Evolutionary conservation across 2,797 vertebrate species (phyloP).

Genomic region (Acanthopagrus latus): DNA sequence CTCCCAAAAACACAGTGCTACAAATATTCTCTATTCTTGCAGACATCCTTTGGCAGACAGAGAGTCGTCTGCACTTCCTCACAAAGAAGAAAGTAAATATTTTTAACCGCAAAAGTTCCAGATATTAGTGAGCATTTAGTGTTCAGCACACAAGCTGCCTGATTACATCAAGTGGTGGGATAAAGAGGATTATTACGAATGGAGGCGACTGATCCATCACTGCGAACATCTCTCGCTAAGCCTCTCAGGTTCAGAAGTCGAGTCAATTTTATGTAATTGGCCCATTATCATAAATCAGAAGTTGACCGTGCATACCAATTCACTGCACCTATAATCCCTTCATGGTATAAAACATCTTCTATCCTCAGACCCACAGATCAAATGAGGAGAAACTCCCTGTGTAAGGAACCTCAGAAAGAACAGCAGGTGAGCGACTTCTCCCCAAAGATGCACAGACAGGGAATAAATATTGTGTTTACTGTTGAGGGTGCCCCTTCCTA

Average conservation of each 20-base stretch:
- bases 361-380: too few relatives aligned
- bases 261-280: not conserved
- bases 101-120: conserved; percentile 22
- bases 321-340: too few relatives aligned
- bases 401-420: too few relatives aligned
- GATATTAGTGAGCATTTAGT: conserved; percentile 12
- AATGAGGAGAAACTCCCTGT: too few relatives aligned
- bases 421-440: too few relatives aligned
- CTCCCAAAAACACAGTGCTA: not conserved
- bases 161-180: conserved; percentile 15
- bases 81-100: conserved; percentile 32
- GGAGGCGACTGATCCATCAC: conserved; percentile 14
- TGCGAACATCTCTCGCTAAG: not conserved
- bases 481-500: too few relatives aligned
- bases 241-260: not conserved
- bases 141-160: conserved; percentile 19
- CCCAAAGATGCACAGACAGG: too few relatives aligned
- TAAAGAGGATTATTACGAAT: not conserved
- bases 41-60: conserved; percentile 10
- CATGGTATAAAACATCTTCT: too few relatives aligned
- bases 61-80: conserved; percentile 7
- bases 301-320: too few relatives aligned
- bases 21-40: not conserved
- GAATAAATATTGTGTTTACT: too few relatives aligned
- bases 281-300: not conserved